Conservation (phyloP, 1,140 invertebrate species). For the Teleogryllus occipitalis region DNA sequence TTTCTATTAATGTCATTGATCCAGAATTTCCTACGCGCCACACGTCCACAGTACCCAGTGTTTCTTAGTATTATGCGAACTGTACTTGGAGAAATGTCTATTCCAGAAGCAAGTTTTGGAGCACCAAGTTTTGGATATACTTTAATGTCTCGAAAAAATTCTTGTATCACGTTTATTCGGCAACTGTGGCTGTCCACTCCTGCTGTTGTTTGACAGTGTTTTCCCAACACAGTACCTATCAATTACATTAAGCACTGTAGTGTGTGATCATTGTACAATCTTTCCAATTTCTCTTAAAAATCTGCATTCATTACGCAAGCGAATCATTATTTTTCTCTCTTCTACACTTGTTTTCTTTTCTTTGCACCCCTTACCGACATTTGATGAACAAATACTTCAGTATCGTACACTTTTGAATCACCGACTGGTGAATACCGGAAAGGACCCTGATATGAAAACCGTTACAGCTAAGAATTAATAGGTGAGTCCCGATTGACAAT, state of each 20-base stretch:
- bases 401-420: too few species aligned
- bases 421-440: too few species aligned
- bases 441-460: too few species aligned
- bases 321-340: too few species aligned
- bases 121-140: neutral
- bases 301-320: too few species aligned
- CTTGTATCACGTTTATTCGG: neutral
- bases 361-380: too few species aligned
- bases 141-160: neutral
- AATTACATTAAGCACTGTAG: neutral
- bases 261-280: too few species aligned
- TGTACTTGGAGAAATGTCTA: neutral
- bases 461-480: too few species aligned
- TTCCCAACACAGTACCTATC: neutral
- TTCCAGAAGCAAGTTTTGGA: neutral
- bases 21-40: constrained; percentile 20
- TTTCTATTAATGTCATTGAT: constrained; percentile 21
- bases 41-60: neutral
- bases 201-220: neutral
- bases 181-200: neutral
- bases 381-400: too few species aligned
- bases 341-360: too few species aligned
- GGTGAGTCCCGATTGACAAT: too few species aligned
- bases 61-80: neutral
- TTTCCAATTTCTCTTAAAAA: too few species aligned